These are phyloP conservation scores for Microtus ochrogaster DNA, from an alignment of 2,113 vertebrate species.

Conservation along the genomic window DNA sequence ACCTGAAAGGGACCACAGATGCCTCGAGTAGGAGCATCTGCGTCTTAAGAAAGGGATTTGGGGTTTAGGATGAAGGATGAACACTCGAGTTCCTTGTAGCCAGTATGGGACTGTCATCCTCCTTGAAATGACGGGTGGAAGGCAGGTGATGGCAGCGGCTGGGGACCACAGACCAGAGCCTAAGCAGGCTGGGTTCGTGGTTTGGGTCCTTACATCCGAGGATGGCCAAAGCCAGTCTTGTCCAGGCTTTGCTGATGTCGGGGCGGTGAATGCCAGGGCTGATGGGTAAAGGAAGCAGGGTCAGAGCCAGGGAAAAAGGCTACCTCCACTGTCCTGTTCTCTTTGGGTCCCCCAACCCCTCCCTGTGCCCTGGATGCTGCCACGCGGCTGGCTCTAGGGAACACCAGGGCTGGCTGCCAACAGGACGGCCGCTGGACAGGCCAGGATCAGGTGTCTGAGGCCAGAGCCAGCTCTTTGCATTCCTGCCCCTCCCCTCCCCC, in stretches of 20 bases:
- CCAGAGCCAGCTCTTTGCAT: conserved; percentile 78
- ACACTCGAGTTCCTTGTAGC: background rate
- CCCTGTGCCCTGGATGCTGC: conserved; percentile 76
- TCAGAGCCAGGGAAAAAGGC: background rate
- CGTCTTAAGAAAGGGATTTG: background rate
- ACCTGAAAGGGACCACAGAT: background rate
- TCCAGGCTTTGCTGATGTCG: background rate
- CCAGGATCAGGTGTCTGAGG: conserved; percentile 80
- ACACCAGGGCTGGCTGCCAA: conserved; percentile 74
- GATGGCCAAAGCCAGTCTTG: background rate
- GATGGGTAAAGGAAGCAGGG: background rate
- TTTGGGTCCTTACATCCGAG: background rate
- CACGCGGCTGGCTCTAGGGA: conserved; percentile 83
- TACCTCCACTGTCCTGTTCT: background rate
- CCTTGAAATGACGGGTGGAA: background rate
- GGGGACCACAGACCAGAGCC: background rate
- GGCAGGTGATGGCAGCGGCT: background rate
- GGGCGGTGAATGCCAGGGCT: background rate
- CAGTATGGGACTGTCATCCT: background rate
- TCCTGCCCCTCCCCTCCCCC: conserved; percentile 70
- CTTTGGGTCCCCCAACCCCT: conserved; percentile 46
- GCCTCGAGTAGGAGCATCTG: background rate
- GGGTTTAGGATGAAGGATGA: conserved; percentile 9
- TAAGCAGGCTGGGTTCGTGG: background rate
- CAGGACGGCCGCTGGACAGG: conserved; percentile 79